Conservation (phyloP, 1,140 invertebrate species). For the Magallana ariakensis region DNA sequence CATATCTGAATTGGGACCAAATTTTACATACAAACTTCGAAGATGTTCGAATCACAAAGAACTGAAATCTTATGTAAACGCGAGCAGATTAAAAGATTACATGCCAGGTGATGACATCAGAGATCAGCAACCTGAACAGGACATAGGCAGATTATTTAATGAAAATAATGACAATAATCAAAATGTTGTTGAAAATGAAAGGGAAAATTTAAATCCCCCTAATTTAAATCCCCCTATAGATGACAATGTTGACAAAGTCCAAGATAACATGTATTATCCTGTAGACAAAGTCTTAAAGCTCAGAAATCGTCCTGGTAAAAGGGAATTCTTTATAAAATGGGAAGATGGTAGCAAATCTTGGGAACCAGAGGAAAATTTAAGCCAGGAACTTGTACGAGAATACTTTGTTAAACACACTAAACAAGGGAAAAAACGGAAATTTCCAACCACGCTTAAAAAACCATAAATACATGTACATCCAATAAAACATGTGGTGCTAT, state of each 20-base stretch:
- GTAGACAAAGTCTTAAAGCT: constrained; percentile 39
- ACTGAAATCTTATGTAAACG: constrained; percentile 19
- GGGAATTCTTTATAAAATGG: constrained; percentile 44
- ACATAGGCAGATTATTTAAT: neutral
- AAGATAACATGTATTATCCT: constrained; percentile 7
- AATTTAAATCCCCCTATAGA: neutral
- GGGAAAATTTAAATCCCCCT: too few relatives aligned
- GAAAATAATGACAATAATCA: neutral
- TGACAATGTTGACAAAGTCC: too few relatives aligned
- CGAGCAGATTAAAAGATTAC: constrained; percentile 34
- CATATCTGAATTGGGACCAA: constrained; percentile 22
- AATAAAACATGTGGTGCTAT: neutral
- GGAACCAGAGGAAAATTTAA: constrained; percentile 46
- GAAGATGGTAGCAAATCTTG: constrained; percentile 42
- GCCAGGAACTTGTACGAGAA: constrained; percentile 35
- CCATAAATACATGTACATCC: neutral
- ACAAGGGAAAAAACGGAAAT: constrained; percentile 31
- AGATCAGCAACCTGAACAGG: neutral
- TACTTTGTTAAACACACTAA: constrained; percentile 43
- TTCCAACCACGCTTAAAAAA: neutral
- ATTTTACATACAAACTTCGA: constrained; percentile 33
- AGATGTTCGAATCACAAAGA: neutral
- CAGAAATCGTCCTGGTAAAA: constrained; percentile 30
- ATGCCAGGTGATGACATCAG: neutral
- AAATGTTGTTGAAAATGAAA: neutral